Evolutionary conservation across 2,888 invertebrate genomes (phyloP).

Genomic region (Meteorus colon): DNA sequence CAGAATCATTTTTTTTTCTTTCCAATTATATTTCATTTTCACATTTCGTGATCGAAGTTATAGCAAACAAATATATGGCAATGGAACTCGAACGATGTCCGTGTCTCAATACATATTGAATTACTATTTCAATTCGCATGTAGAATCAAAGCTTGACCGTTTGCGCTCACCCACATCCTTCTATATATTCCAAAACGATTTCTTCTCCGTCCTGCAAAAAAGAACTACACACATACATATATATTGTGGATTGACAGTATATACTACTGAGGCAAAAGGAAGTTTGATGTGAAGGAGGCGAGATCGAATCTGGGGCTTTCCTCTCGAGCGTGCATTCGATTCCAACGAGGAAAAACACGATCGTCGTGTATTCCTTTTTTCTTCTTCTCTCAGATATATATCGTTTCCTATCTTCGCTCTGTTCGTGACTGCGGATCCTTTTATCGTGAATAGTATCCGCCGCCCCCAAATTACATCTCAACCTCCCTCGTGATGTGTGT

Average conservation of each 20-base stretch:
- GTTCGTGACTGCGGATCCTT: constrained; percentile 22
- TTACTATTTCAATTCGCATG: neutral
- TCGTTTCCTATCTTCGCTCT: neutral
- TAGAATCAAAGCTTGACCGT: constrained; percentile 3
- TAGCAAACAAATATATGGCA: neutral
- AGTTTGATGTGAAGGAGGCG: neutral
- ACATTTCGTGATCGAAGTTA: too few relatives aligned
- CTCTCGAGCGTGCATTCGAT: constrained; percentile 5
- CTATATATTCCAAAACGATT: neutral
- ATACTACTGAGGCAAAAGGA: neutral
- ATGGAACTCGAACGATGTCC: neutral
- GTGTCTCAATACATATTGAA: neutral
- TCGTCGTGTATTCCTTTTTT: neutral
- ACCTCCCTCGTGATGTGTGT: constrained; percentile 6
- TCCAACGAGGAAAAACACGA: constrained; percentile 1
- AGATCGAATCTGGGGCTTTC: constrained; percentile 4
- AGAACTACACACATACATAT: neutral
- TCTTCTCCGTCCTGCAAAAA: too few relatives aligned
- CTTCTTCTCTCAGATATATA: neutral
- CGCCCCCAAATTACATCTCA: constrained; percentile 35
- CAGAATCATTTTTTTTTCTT: too few relatives aligned
- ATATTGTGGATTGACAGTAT: neutral
- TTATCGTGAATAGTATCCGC: constrained; percentile 19
- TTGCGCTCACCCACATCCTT: neutral
- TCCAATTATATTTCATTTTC: too few relatives aligned